A percentile compares a stretch with the other conserved stretches of the same genome.
Conservation (phyloP, 1,140 invertebrate genomes). For the Coptotermes formosanus region DNA sequence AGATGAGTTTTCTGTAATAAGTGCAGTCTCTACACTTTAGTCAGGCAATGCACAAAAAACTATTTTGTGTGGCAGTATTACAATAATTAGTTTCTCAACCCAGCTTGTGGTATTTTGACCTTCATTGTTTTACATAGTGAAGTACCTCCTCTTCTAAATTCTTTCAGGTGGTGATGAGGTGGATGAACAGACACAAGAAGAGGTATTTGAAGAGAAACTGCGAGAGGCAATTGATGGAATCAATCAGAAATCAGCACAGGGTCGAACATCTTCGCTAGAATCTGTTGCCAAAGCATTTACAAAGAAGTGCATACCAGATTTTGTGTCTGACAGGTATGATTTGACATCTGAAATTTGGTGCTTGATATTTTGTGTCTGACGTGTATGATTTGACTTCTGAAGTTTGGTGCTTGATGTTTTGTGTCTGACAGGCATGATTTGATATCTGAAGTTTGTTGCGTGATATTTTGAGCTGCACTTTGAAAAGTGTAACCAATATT, state of each 20-base stretch:
- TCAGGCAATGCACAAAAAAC: no score
- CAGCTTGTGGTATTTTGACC: background rate
- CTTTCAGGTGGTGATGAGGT: conserved; percentile 47
- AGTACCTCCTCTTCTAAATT: no score
- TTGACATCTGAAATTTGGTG: conserved; percentile 30
- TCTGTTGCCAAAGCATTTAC: conserved; percentile 72
- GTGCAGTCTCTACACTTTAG: no score
- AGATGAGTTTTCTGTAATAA: no score
- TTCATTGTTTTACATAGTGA: background rate
- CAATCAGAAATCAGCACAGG: conserved; percentile 80
- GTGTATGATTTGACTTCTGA: background rate
- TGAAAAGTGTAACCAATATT: no score
- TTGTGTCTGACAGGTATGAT: conserved; percentile 64
- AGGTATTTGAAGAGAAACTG: conserved; percentile 87
- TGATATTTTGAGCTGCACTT: no score
- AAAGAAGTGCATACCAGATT: conserved; percentile 75
- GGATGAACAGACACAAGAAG: conserved; percentile 60
- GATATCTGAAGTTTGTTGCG: no score
- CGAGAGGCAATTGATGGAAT: conserved; percentile 82
- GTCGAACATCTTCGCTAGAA: conserved; percentile 70
- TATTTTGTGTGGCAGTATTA: no score
- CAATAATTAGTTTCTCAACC: no score
- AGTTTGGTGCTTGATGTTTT: conserved; percentile 18
- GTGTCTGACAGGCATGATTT: no score
- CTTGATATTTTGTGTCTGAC: background rate